Evolutionary conservation across 2,797 vertebrate species (phyloP), one percentile per base, ranked within the genome.

Genomic region (Varecia variegata): DNA sequence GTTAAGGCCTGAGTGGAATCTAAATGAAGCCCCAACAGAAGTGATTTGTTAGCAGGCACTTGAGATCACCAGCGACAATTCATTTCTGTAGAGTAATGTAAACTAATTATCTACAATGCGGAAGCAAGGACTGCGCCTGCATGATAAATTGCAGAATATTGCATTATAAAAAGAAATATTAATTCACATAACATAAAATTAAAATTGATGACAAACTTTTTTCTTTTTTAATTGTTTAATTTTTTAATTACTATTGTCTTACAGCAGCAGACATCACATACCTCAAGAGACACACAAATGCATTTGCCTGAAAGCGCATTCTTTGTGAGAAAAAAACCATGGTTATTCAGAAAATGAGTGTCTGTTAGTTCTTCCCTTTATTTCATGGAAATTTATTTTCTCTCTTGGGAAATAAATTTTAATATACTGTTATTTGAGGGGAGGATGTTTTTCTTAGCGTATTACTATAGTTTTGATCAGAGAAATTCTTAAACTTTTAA

Each of bases 381-480:
- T 98, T 98, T 96, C 95, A 97, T 92, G 97, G 97, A 98, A 98
- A 98, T 97, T 97, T 98, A 97, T 98, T 98, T 98, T 94, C 47
- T 98, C 98, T 98, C 97, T 93, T 95, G 98, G 97, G 98, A 98
- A 98, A 98, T 98, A 98, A 97, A 98, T 98, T 98, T 98, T 98
- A 98, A 98, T 98, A 98, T 98, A 94, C 96, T 98, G 97, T 97
- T 98, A 97, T 98, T 98, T 98, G 95, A 25, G 14, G 7, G 18
- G 9, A 43, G 5, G 11, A 5, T 93, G 96, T 97, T 98, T 98
- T 98, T 94, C 97, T 98, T 97, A 97, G 94, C 93, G 71, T 95
- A 90, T 97, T 88, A 95, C 88, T 94, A 67, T 95, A 97, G 94
- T 94, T 98, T 95, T 95, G 92, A 94, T 97, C 88, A 97, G 96